These are phyloP conservation scores for Epizoanthus fatuus DNA, from an alignment of 92 coral and sea anemone genomes.

Conservation along the genomic window DNA sequence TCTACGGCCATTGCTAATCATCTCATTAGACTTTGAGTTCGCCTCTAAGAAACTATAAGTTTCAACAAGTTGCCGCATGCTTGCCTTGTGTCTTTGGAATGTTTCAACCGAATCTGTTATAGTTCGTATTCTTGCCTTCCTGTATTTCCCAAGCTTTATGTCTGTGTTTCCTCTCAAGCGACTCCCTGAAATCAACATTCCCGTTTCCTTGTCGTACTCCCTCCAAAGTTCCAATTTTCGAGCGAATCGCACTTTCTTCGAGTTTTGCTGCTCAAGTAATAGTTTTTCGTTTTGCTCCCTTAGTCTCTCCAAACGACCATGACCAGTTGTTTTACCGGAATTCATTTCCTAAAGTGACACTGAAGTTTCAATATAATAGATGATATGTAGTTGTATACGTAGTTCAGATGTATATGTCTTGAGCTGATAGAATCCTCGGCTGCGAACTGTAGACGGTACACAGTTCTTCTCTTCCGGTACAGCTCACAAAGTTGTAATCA, in stretches of 20 bases:
- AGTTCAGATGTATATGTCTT: too few species aligned
- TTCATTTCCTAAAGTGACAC: not conserved
- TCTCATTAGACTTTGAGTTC: not conserved
- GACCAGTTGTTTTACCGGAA: not conserved
- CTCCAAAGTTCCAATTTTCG: constrained; percentile 78
- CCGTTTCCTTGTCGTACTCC: constrained; percentile 78
- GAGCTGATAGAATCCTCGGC: too few species aligned
- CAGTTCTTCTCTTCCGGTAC: too few species aligned
- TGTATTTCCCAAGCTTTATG: not conserved
- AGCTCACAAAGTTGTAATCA: too few species aligned
- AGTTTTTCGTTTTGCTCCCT: constrained; percentile 4
- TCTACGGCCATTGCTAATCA: not conserved
- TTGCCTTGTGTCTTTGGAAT: constrained; percentile 59
- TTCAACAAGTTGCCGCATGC: not conserved
- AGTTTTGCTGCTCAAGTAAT: not conserved
- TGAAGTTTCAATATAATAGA: too few species aligned
- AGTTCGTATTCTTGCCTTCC: constrained; percentile 40
- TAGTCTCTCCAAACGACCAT: not conserved
- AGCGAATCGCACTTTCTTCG: constrained; percentile 76
- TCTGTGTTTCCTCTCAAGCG: not conserved
- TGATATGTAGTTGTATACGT: too few species aligned
- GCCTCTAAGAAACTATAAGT: not conserved
- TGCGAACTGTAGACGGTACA: too few species aligned
- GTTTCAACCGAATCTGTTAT: constrained; percentile 58
- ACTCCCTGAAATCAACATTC: constrained; percentile 32